Percentiles rank a stretch among this genome's conserved stretches.
Conservation (phyloP, 2,113 vertebrate genomes). For the Psilopsiagon aurifrons region DNA sequence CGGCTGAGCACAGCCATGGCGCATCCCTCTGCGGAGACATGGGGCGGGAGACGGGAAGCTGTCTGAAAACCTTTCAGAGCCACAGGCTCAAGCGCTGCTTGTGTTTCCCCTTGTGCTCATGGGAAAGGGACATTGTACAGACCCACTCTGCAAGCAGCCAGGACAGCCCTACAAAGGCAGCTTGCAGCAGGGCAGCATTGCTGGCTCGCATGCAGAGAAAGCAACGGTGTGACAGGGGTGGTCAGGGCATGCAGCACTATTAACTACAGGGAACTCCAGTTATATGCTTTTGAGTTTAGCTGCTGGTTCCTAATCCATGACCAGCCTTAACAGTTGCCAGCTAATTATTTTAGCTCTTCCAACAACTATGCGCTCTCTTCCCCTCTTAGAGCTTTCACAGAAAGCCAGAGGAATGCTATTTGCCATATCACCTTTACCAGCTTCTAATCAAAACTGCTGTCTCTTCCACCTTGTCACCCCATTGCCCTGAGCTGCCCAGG, state of each 20-base stretch:
- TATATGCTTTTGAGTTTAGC: not conserved
- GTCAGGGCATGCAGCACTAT: not conserved
- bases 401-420: fast-evolving
- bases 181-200: not conserved
- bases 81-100: not conserved
- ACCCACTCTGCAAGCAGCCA: not conserved
- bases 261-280: not conserved
- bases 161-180: not conserved
- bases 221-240: not conserved
- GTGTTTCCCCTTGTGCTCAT: not conserved
- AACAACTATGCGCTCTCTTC: not conserved
- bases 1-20: fast-evolving
- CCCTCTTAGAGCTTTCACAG: not conserved
- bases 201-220: not conserved
- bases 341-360: not conserved
- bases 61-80: not conserved
- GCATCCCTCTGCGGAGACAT: not conserved
- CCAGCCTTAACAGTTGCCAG: not conserved
- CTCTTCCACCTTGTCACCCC: not conserved
- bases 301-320: not conserved
- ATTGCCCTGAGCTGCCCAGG: not conserved
- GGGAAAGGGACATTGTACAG: not conserved
- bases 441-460: not conserved
- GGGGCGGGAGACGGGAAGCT: not conserved
- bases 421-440: not conserved